Percentiles rank a stretch among this genome's conserved stretches.
Evolutionary conservation across 2,888 invertebrate species (phyloP).

Genomic region (Lucinisca nassula): DNA sequence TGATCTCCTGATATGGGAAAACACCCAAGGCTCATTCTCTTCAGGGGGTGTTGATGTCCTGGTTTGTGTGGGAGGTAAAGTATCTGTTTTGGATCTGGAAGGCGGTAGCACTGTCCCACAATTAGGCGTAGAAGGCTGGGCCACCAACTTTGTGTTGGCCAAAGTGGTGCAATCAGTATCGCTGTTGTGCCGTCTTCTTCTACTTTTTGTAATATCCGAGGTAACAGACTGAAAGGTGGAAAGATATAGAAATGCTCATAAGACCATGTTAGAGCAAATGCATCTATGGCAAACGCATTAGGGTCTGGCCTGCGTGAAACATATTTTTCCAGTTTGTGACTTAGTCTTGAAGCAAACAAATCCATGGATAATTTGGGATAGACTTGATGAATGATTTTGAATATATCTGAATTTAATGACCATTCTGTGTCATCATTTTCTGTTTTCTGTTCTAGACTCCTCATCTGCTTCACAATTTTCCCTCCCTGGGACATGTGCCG

Average conservation of each 20-base stretch:
- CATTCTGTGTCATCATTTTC: slow-evolving; percentile 35
- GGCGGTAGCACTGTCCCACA: not conserved
- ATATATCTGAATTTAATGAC: not conserved
- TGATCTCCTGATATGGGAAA: no score
- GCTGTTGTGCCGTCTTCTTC: not conserved
- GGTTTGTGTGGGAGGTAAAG: no score
- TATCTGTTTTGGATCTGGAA: no score
- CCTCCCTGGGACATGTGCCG: no score
- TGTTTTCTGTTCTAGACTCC: no score
- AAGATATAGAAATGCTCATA: not conserved
- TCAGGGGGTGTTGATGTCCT: no score
- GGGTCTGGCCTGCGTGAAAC: slow-evolving; percentile 2
- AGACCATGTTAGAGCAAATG: slow-evolving; percentile 7
- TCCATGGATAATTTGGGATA: not conserved
- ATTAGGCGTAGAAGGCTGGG: not conserved
- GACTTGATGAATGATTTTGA: not conserved
- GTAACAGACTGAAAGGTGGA: slow-evolving; percentile 9
- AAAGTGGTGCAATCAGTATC: not conserved
- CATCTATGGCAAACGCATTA: slow-evolving; percentile 6
- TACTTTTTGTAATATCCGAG: not conserved
- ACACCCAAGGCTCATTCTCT: no score
- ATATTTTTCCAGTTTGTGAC: not conserved
- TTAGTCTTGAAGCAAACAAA: no score
- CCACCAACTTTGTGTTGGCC: slow-evolving; percentile 11
- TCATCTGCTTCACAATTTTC: no score